phyloP scores from a whole-genome alignment of 1,140 invertebrate genomes.

The Rhagoletis pomonella region DNA sequence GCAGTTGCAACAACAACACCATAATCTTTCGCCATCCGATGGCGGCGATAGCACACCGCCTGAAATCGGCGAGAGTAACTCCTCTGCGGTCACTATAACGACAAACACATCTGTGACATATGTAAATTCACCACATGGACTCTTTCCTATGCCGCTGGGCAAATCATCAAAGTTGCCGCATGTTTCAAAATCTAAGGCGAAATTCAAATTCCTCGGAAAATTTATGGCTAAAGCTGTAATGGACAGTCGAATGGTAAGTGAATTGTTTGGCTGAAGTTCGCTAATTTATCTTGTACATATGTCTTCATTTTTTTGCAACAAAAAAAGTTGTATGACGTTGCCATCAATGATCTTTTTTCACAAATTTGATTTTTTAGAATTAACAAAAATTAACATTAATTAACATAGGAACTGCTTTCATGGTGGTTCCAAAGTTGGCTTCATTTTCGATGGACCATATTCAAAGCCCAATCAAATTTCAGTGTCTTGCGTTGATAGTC shows the following conservation, averaged over 20 bases:
- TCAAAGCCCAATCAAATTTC: too few species aligned
- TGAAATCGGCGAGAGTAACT: neutral
- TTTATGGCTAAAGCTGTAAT: conserved; percentile 99
- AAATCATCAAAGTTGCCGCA: conserved; percentile 90
- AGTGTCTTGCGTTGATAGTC: too few species aligned
- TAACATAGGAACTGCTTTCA: too few species aligned
- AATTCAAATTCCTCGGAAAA: conserved; percentile 98
- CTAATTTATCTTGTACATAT: too few species aligned
- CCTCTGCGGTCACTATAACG: conserved; percentile 40
- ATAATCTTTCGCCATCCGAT: neutral
- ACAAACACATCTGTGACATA: conserved; percentile 77
- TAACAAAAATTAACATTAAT: too few species aligned
- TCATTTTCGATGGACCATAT: too few species aligned
- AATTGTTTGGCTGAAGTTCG: too few species aligned
- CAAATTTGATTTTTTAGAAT: too few species aligned
- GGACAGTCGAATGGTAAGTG: conserved; percentile 97
- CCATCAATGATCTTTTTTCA: too few species aligned
- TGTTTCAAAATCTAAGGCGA: conserved; percentile 92
- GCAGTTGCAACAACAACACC: neutral
- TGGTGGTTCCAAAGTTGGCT: too few species aligned
- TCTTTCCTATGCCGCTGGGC: conserved; percentile 92
- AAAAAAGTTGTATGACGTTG: too few species aligned
- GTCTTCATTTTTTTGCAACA: too few species aligned
- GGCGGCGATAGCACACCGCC: conserved; percentile 47
- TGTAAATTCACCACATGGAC: conserved; percentile 85